Evolutionary conservation across 2,113 vertebrate genomes (phyloP).

Genomic region (Pseudopodoces humilis): DNA sequence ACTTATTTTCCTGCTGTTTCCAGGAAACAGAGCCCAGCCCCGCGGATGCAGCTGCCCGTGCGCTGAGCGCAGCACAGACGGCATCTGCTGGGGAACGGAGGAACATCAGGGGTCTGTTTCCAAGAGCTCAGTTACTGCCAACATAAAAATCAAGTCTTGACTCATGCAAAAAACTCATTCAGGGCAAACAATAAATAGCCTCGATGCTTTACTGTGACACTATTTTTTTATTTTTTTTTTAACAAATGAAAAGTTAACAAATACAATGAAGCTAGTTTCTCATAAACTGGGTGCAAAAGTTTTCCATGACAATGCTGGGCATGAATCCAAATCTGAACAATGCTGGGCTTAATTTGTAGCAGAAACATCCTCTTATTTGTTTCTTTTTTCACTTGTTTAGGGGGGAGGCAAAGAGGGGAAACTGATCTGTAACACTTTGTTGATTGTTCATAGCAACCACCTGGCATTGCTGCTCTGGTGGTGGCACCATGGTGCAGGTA

Average conservation of each 20-base stretch:
- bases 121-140: accelerated
- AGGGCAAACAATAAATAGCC: background rate
- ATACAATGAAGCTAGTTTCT: background rate
- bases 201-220: background rate
- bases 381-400: background rate
- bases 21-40: background rate
- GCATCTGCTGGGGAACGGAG: constrained; percentile 38
- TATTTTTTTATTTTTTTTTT: background rate
- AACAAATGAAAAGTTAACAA: background rate
- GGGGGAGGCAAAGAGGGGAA: background rate
- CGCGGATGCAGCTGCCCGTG: accelerated
- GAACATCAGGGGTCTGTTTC: background rate
- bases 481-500: background rate
- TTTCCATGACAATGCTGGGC: constrained; percentile 8
- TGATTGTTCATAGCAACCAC: background rate
- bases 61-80: background rate
- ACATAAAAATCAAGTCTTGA: background rate
- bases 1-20: background rate
- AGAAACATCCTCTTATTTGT: background rate
- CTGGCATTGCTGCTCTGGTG: background rate
- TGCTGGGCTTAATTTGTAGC: background rate
- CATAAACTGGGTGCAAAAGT: background rate
- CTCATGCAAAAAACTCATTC: background rate
- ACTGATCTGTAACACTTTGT: background rate
- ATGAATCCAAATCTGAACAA: constrained; percentile 30